phyloP scores from a whole-genome alignment of 2,888 invertebrate genomes.

The Leptinotarsa rubiginosa region DNA sequence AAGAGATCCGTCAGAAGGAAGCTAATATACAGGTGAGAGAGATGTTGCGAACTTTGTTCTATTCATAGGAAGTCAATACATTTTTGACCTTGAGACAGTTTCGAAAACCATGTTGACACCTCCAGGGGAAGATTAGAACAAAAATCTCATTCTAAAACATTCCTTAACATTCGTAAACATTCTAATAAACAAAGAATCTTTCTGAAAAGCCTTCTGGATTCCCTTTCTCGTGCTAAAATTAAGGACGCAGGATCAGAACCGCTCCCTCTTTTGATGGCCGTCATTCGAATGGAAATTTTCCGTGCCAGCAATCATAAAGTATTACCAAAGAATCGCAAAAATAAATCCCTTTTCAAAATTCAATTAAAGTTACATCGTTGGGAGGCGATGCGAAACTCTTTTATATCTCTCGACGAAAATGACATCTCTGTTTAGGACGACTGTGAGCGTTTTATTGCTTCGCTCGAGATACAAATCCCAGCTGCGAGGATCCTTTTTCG shows the following conservation, averaged over 20 bases:
- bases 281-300: conserved; percentile 60
- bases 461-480: conserved; percentile 13
- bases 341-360: conserved; percentile 61
- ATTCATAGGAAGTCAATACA: too few species aligned
- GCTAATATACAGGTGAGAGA: conserved; percentile 91
- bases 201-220: background rate
- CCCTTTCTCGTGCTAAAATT: background rate
- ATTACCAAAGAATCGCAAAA: conserved; percentile 62
- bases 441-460: conserved; percentile 34
- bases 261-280: conserved; percentile 29
- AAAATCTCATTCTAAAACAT: too few species aligned
- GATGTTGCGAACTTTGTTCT: background rate
- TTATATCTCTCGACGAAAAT: conserved; percentile 40
- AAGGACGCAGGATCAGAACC: background rate
- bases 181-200: too few species aligned
- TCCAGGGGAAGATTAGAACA: too few species aligned
- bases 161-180: too few species aligned
- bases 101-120: too few species aligned
- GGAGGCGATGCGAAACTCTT: conserved; percentile 39
- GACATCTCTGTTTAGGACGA: conserved; percentile 33
- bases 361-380: conserved; percentile 60
- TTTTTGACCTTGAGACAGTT: too few species aligned
- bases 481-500: background rate
- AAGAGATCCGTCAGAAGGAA: conserved; percentile 95
- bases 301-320: conserved; percentile 64